Evolutionary conservation across 2,888 invertebrate species (phyloP).

Genomic region (Leptinotarsa haldemani): DNA sequence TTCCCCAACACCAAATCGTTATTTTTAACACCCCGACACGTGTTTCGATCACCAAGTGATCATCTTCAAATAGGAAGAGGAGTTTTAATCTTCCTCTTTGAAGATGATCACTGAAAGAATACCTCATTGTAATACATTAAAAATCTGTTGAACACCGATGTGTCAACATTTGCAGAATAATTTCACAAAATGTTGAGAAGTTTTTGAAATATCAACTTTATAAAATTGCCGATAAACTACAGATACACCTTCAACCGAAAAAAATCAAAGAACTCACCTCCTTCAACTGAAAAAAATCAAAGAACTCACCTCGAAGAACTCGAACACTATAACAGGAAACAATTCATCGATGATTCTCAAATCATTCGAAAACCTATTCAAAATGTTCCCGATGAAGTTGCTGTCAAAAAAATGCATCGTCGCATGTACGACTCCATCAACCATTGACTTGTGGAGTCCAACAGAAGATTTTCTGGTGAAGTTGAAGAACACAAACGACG

Average conservation of each 20-base stretch:
- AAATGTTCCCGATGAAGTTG: conserved; percentile 58
- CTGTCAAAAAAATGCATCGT: conserved; percentile 56
- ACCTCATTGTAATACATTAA: no score
- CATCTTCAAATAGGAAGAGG: no score
- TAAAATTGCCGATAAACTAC: no score
- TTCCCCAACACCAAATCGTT: no score
- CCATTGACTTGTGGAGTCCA: conserved; percentile 74
- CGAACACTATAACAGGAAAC: conserved; percentile 45
- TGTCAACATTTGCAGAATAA: no score
- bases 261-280: conserved; percentile 37
- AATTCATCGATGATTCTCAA: conserved; percentile 77
- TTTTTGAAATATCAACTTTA: no score
- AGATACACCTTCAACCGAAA: background rate
- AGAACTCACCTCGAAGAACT: conserved; percentile 44
- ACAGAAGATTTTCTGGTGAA: conserved; percentile 45
- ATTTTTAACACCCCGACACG: no score
- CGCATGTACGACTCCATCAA: conserved; percentile 67
- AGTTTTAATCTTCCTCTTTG: no score
- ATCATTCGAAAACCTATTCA: conserved; percentile 74
- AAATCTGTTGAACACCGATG: no score
- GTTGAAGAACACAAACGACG: conserved; percentile 42
- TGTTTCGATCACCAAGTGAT: no score
- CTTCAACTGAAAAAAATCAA: background rate
- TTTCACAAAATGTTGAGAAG: no score
- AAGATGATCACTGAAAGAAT: no score